Percentiles rank a stretch among this genome's conserved stretches.
Conservation (phyloP, 1,140 invertebrate genomes). For the Myzus persicae region DNA sequence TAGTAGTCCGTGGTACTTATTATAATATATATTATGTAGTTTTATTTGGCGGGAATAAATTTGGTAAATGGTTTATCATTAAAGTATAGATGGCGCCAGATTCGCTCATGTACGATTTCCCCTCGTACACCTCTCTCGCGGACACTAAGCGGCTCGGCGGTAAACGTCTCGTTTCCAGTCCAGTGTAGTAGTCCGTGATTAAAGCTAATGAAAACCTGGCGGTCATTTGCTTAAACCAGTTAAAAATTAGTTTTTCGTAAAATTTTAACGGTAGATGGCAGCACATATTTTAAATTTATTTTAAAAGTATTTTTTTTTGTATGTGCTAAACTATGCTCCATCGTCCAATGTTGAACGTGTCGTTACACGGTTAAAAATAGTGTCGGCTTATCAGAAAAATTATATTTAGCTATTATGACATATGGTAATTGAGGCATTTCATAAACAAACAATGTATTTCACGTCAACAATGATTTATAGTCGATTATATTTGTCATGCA, state of each 20-base stretch:
- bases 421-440: neutral
- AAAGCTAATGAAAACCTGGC: neutral
- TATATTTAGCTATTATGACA: neutral
- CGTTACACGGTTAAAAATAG: neutral
- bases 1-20: no score
- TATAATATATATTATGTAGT: no score
- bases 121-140: no score
- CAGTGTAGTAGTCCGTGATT: no score
- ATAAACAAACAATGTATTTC: neutral
- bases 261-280: neutral
- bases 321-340: neutral
- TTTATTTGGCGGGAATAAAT: no score
- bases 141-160: no score
- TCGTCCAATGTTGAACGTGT: neutral
- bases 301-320: neutral
- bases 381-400: neutral
- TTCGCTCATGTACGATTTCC: no score
- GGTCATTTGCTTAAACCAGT: neutral
- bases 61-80: no score
- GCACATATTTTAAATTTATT: slow-evolving; percentile 11
- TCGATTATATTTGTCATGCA: neutral
- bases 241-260: neutral
- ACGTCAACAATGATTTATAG: neutral
- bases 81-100: no score
- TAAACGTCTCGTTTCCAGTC: no score